A percentile compares a stretch with the other conserved stretches of the same genome.
These are phyloP conservation scores for Philonicus albiceps DNA, from an alignment of 2,888 invertebrate genomes.

Conservation along the genomic window DNA sequence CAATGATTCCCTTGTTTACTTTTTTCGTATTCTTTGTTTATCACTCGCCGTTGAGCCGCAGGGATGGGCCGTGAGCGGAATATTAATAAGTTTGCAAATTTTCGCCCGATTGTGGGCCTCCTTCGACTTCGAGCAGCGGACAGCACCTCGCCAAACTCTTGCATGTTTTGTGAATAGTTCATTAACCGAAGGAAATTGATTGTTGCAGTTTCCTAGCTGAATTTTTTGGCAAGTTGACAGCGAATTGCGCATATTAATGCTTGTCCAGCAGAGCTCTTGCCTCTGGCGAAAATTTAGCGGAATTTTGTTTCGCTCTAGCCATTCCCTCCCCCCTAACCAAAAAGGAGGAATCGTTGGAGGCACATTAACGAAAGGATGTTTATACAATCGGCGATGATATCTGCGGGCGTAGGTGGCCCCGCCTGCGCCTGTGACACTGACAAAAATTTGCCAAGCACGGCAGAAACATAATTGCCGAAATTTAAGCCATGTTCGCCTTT, in stretches of 20 bases:
- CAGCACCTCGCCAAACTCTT: neutral
- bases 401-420: neutral
- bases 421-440: neutral
- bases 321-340: neutral
- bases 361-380: neutral
- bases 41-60: neutral
- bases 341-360: neutral
- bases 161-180: neutral
- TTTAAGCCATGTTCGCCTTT: neutral
- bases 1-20: slow-evolving; percentile 26
- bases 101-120: neutral
- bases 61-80: neutral
- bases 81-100: slow-evolving; percentile 32
- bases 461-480: neutral
- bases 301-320: neutral
- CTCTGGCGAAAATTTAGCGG: neutral
- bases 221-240: slow-evolving; percentile 17
- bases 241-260: slow-evolving; percentile 44
- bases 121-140: neutral
- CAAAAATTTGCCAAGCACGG: neutral
- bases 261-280: neutral
- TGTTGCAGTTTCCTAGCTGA: slow-evolving; percentile 10
- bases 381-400: neutral
- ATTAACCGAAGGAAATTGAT: slow-evolving; percentile 32
- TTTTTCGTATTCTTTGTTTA: slow-evolving; percentile 20